phyloP scores from a whole-genome alignment of 2,888 invertebrate species.

The Acrobasis suavella region DNA sequence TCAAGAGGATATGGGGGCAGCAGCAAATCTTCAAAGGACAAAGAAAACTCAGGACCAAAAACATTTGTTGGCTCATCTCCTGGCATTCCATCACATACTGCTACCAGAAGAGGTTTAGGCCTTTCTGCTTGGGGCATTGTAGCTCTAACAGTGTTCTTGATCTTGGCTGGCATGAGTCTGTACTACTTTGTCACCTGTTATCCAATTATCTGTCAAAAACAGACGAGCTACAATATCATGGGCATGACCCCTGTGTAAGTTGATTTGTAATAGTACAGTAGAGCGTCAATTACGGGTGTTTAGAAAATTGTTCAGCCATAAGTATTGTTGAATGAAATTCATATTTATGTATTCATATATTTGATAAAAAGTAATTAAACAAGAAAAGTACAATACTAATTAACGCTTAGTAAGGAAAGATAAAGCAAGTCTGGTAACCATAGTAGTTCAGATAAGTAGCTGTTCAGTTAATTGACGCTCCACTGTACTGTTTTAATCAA shows the following conservation, averaged over 20 bases:
- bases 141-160: slow-evolving; percentile 73
- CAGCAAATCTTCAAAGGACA: slow-evolving; percentile 36
- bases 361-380: too few relatives aligned
- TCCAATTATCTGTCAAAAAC: slow-evolving; percentile 83
- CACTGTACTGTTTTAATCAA: too few relatives aligned
- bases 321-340: too few relatives aligned
- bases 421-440: too few relatives aligned
- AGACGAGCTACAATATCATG: slow-evolving; percentile 81
- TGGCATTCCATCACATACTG: slow-evolving; percentile 50
- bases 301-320: too few relatives aligned
- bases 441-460: too few relatives aligned
- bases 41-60: slow-evolving; percentile 43
- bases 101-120: slow-evolving; percentile 65
- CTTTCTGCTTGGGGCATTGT: slow-evolving; percentile 86
- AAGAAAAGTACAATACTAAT: too few relatives aligned
- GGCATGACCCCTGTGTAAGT: slow-evolving; percentile 39
- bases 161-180: slow-evolving; percentile 76
- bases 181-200: slow-evolving; percentile 87
- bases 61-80: slow-evolving; percentile 48
- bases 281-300: too few relatives aligned
- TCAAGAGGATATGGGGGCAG: slow-evolving; percentile 40
- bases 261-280: too few relatives aligned
- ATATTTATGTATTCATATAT: too few relatives aligned
- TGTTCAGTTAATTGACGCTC: too few relatives aligned
- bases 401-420: too few relatives aligned